Conservation (phyloP, 2,797 vertebrate species). For the Pangasius krempfi region DNA sequence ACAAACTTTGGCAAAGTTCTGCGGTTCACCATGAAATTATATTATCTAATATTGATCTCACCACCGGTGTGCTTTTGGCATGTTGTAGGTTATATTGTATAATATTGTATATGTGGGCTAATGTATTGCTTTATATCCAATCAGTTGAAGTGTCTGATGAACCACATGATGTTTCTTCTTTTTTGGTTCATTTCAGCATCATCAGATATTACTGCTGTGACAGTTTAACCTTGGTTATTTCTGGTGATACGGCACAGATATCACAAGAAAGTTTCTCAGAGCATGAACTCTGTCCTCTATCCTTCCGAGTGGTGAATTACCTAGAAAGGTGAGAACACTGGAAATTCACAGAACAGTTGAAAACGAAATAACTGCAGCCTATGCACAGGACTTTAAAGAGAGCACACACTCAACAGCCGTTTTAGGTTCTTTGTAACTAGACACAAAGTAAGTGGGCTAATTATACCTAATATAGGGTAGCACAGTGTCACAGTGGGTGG, state of each 20-base stretch:
- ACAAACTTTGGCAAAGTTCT: not conserved
- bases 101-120: not conserved
- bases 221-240: not conserved
- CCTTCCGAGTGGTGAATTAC: not conserved
- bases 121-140: not conserved
- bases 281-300: not conserved
- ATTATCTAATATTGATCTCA: not conserved
- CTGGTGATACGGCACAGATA: not conserved
- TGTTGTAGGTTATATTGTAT: not conserved
- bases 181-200: not conserved
- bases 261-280: not conserved
- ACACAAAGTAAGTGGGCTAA: not conserved
- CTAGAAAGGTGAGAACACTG: not conserved
- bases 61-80: not conserved
- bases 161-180: not conserved
- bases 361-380: not conserved
- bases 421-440: conserved; percentile 1
- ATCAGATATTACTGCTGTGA: not conserved
- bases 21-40: not conserved
- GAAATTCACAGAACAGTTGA: not conserved
- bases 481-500: not conserved
- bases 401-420: not conserved
- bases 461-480: not conserved
- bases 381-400: not conserved
- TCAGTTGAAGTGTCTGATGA: not conserved